These are phyloP conservation scores for Chrysochloris asiatica DNA, from an alignment of 2,113 vertebrate species.

Conservation along the genomic window DNA sequence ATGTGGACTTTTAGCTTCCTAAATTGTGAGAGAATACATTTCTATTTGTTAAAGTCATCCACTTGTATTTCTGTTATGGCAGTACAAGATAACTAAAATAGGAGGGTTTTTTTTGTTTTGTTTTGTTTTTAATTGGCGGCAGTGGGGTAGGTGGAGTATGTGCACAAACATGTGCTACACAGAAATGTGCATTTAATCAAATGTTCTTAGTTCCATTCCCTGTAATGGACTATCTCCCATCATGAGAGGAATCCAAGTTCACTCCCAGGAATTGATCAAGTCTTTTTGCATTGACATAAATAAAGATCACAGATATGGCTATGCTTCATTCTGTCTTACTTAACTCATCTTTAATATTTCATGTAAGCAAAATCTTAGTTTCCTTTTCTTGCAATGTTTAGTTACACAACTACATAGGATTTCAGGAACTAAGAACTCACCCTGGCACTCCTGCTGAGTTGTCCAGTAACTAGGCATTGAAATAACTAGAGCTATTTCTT, in stretches of 20 bases:
- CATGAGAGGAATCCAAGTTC: neutral
- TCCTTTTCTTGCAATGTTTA: neutral
- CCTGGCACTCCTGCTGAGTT: neutral
- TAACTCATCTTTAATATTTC: neutral
- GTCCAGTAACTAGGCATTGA: neutral
- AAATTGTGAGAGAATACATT: no score
- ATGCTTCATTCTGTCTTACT: neutral
- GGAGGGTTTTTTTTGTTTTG: no score
- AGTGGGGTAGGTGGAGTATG: neutral
- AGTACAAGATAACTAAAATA: no score
- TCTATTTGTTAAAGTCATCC: no score
- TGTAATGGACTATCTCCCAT: neutral
- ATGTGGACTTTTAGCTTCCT: no score
- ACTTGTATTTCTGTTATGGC: no score
- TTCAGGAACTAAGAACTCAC: neutral
- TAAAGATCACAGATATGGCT: constrained; percentile 23
- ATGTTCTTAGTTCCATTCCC: neutral
- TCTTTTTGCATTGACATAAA: constrained; percentile 30
- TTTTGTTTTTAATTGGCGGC: neutral
- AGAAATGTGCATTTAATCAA: neutral
- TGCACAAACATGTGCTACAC: neutral
- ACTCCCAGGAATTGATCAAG: constrained; percentile 38
- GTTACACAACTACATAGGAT: neutral
- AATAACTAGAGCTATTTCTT: neutral
- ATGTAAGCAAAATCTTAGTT: neutral